Evolutionary conservation across 1,140 invertebrate species (phyloP), one percentile per base, ranked within the genome.

Genomic region (Penaeus indicus): DNA sequence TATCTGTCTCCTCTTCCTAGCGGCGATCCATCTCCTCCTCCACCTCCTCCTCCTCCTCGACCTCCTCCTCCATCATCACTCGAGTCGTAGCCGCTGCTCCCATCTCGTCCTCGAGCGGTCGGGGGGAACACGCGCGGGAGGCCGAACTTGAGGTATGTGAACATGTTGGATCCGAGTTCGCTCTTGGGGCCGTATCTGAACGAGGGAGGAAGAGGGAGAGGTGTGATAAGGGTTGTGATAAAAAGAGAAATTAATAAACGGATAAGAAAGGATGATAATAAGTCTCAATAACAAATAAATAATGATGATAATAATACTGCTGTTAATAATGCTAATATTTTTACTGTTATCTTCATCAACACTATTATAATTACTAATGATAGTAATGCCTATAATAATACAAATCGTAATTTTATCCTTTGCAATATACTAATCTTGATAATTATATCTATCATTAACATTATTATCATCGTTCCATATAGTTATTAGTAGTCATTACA

Each of bases 111-210:
- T 94, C 16, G 95, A 95, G 21, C 95, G 94, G 95, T 95, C 0
- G 97, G 97, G 32, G 97, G 97, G 92, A 98, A 95, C 0, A 98
- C 97, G 62, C 97, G 94, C 0, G 97, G 97, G 75, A 98, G 93
- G 4, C 97, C 97, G 91, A 98, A 98, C 92, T 98, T 97, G 42
- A 98, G 94, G 93, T 98, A 98, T 5, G 97, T 97, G 92, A 97
- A 97, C 93, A 98, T 97, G 92, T 98, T 98, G 18, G 96, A 96
- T 25, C 96, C 92, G 64, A 97, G 93, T 0, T 97, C 96, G 63
- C 96, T 96, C 94, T 97, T 97, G n/a, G 93, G 92, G 19, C 93
- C 93, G 87, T 93, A 93, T 80, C 92, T 93, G 42, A 61, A 75
- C 69, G 16, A 47, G 47, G 63, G 72, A 64, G 64, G 60, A 82